phyloP scores from a whole-genome alignment of 2,888 invertebrate species.

The Nomada ruficornis region DNA sequence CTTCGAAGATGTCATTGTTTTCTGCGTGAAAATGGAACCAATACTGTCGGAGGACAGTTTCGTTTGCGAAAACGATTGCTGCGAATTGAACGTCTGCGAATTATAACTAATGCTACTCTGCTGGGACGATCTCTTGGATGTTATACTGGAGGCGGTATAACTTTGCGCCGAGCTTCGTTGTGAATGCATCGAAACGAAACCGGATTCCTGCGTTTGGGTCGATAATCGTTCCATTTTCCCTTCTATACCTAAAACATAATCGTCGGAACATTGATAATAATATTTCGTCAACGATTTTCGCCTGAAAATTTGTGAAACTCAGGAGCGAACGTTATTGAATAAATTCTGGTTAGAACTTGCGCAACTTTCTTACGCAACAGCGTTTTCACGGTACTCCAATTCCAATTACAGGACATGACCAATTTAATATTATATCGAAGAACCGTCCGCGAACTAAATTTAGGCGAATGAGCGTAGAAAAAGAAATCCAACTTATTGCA shows the following conservation, averaged over 20 bases:
- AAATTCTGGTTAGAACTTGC: background rate
- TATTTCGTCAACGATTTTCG: too few species aligned
- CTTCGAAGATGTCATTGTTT: constrained; percentile 78
- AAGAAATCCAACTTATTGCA: constrained; percentile 23
- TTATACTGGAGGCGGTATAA: constrained; percentile 83
- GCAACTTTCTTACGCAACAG: constrained; percentile 52
- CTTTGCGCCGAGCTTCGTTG: constrained; percentile 88
- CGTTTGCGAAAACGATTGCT: constrained; percentile 79
- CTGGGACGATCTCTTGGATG: constrained; percentile 87
- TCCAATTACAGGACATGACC: constrained; percentile 44
- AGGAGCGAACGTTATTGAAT: background rate
- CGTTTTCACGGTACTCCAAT: constrained; percentile 50
- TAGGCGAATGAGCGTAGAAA: background rate
- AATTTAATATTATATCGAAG: background rate
- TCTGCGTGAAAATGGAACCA: constrained; percentile 79
- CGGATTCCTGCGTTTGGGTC: constrained; percentile 85
- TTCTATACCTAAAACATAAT: constrained; percentile 78
- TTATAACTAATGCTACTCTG: constrained; percentile 86
- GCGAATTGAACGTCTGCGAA: constrained; percentile 80
- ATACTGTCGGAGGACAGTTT: constrained; percentile 79
- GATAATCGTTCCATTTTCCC: constrained; percentile 83
- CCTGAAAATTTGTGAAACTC: background rate
- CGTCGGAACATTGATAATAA: background rate
- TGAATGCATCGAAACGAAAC: constrained; percentile 88
- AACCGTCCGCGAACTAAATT: background rate